These are phyloP conservation scores for Drosophila atripex DNA, from an alignment of 2,888 invertebrate genomes.

Conservation along the genomic window DNA sequence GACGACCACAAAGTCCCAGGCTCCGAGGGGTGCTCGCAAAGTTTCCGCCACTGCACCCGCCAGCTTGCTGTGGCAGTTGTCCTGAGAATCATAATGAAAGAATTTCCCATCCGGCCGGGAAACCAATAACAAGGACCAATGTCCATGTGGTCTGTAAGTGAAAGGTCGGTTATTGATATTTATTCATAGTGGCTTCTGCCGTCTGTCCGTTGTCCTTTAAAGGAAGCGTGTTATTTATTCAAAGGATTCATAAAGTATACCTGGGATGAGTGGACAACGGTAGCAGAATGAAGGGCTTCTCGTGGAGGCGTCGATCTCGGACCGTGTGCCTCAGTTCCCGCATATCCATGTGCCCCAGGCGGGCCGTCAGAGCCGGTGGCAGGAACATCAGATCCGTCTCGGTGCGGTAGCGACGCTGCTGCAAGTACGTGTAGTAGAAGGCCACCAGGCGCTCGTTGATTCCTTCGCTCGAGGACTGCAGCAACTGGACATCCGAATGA, in stretches of 20 bases:
- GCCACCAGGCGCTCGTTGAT: constrained; percentile 52
- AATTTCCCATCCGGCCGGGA: constrained; percentile 55
- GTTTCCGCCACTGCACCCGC: constrained; percentile 29
- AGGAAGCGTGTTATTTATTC: no score
- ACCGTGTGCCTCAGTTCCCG: constrained; percentile 15
- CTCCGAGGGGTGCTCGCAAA: constrained; percentile 20
- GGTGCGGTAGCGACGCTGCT: constrained; percentile 36
- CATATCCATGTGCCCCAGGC: constrained; percentile 13
- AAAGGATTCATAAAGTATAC: not conserved
- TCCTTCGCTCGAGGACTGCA: constrained; percentile 26
- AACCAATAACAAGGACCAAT: constrained; percentile 56
- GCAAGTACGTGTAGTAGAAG: constrained; percentile 55
- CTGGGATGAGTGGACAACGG: constrained; percentile 28
- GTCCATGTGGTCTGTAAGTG: constrained; percentile 4
- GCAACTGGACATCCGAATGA: constrained; percentile 48
- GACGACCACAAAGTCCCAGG: constrained; percentile 22
- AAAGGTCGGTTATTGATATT: not conserved
- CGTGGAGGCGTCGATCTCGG: constrained; percentile 16
- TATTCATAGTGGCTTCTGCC: no score
- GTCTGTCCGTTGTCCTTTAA: no score
- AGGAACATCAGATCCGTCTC: constrained; percentile 43
- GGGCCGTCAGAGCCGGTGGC: constrained; percentile 23
- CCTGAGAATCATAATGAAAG: constrained; percentile 49
- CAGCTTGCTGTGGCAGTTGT: constrained; percentile 38
- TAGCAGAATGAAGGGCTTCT: constrained; percentile 47